Conservation (phyloP, 2,797 vertebrate genomes). For the Mormyrus proboscirostris region DNA sequence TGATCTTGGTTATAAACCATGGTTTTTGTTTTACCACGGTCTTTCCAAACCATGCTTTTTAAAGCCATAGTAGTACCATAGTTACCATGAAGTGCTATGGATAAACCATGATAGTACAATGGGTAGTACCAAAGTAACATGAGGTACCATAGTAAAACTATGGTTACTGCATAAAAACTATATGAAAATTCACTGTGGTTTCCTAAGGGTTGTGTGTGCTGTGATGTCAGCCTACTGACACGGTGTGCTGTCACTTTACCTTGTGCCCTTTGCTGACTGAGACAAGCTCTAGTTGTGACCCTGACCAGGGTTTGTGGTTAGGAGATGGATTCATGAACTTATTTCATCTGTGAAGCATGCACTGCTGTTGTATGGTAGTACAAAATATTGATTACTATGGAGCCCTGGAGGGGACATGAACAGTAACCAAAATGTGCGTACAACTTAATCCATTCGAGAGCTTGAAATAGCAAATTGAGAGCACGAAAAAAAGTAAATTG, state of each 20-base stretch:
- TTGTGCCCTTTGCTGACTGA: not conserved
- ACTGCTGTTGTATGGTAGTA: not conserved
- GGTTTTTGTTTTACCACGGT: no score
- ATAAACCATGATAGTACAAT: no score
- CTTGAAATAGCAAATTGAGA: not conserved
- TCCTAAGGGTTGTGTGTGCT: no score
- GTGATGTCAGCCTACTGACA: not conserved
- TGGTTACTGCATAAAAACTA: no score
- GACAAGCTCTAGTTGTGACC: not conserved
- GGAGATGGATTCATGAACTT: not conserved
- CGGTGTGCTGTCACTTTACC: not conserved
- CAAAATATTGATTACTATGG: not conserved
- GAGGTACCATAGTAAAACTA: no score
- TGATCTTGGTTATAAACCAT: no score
- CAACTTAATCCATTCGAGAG: not conserved
- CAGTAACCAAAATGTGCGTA: not conserved
- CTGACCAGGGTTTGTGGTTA: not conserved
- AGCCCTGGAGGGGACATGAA: not conserved
- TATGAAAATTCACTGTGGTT: no score
- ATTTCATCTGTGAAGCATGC: not conserved
- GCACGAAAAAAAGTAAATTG: not conserved
- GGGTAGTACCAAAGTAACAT: no score
- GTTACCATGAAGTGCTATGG: no score
- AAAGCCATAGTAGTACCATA: no score
- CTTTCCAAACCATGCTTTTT: no score